phyloP scores from a whole-genome alignment of 1,140 invertebrate species.

The Leptopilina boulardi region DNA sequence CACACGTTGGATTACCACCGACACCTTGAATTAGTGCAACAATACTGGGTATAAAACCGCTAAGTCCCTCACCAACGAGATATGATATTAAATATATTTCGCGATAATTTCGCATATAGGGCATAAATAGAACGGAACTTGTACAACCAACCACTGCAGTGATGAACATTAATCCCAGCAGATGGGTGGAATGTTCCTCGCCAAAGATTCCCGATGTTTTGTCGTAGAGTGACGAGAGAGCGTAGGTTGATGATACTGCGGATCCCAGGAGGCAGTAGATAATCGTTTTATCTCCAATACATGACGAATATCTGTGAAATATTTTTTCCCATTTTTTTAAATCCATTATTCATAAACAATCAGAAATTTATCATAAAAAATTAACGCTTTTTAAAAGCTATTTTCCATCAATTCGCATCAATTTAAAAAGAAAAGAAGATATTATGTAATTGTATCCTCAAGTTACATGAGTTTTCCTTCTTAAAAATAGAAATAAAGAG shows the following conservation, averaged over 20 bases:
- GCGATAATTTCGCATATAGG: slow-evolving; percentile 90
- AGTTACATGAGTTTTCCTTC: no score
- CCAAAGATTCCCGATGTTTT: slow-evolving; percentile 79
- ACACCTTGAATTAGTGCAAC: slow-evolving; percentile 90
- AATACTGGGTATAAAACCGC: slow-evolving; percentile 91
- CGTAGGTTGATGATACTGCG: slow-evolving; percentile 81
- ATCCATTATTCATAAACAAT: no score
- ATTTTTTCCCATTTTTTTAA: no score
- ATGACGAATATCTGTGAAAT: slow-evolving; percentile 66
- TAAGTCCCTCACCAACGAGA: slow-evolving; percentile 86
- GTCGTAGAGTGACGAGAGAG: slow-evolving; percentile 86
- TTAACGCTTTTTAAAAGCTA: no score
- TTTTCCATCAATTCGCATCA: no score
- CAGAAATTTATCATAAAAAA: no score
- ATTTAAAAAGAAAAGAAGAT: no score
- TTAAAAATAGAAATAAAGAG: no score
- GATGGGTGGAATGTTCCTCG: slow-evolving; percentile 81
- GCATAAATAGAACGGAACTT: slow-evolving; percentile 93
- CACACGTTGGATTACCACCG: slow-evolving; percentile 81
- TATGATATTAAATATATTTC: slow-evolving; percentile 84
- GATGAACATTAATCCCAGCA: slow-evolving; percentile 87
- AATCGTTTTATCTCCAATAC: slow-evolving; percentile 66
- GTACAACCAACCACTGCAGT: slow-evolving; percentile 93
- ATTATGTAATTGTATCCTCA: no score
- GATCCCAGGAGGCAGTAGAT: slow-evolving; percentile 83